A percentile compares a stretch with the other conserved stretches of the same genome.
phyloP scores from a whole-genome alignment of 2,888 invertebrate genomes.

The Tineola bisselliella region DNA sequence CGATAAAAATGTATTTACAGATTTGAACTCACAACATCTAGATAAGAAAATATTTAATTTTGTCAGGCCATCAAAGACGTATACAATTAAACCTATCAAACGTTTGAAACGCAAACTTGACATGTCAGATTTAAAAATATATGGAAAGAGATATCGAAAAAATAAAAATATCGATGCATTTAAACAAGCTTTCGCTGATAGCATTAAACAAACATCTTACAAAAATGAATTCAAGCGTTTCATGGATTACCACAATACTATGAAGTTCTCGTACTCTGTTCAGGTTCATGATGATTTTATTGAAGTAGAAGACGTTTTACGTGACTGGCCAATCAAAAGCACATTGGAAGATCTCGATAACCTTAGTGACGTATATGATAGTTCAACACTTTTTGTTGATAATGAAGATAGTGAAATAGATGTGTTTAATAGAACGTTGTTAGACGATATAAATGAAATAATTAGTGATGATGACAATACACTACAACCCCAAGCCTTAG shows the following conservation, averaged over 20 bases:
- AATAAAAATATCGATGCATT: slow-evolving; percentile 49
- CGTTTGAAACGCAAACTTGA: slow-evolving; percentile 41
- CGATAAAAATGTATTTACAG: slow-evolving; percentile 18
- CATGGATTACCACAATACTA: slow-evolving; percentile 40
- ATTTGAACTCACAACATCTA: slow-evolving; percentile 12
- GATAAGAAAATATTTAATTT: slow-evolving; percentile 21
- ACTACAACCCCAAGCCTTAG: not conserved
- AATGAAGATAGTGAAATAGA: not conserved
- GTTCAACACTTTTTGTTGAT: not conserved
- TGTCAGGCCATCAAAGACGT: slow-evolving; percentile 35
- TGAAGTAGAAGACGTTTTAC: slow-evolving; percentile 32
- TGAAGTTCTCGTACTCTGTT: slow-evolving; percentile 49
- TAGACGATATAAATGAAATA: slow-evolving; percentile 40
- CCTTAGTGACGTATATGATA: not conserved
- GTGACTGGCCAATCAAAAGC: slow-evolving; percentile 40
- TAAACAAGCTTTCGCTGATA: slow-evolving; percentile 26
- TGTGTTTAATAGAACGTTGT: slow-evolving; percentile 23
- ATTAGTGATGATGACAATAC: slow-evolving; percentile 24
- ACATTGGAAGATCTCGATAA: not conserved
- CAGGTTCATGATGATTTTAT: slow-evolving; percentile 46
- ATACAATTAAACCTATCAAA: slow-evolving; percentile 22
- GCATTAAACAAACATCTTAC: slow-evolving; percentile 31
- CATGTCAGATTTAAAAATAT: slow-evolving; percentile 25
- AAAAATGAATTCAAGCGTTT: slow-evolving; percentile 39
- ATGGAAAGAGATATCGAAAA: slow-evolving; percentile 41